phyloP scores from a whole-genome alignment of 1,140 invertebrate genomes.

The Proctacanthus coquilletti region DNA sequence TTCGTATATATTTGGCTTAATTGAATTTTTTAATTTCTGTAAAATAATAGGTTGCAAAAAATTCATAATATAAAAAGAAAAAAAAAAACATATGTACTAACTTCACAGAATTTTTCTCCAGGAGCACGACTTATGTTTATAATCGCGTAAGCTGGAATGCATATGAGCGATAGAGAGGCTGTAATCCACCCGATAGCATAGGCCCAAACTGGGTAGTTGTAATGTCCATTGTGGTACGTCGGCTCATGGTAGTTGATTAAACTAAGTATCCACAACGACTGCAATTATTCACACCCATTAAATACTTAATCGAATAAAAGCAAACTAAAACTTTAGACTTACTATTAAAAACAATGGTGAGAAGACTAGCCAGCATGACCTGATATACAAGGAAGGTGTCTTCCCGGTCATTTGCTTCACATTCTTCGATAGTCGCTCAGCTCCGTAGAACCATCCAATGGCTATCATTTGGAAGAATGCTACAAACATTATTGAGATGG shows the following conservation, averaged over 20 bases:
- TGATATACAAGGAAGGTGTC: constrained; percentile 61
- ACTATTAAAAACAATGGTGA: constrained; percentile 68
- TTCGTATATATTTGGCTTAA: constrained; percentile 39
- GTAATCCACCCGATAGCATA: constrained; percentile 76
- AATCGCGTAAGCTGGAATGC: constrained; percentile 68
- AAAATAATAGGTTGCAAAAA: constrained; percentile 3
- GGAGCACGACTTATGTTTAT: constrained; percentile 51
- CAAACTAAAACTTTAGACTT: constrained; percentile 18
- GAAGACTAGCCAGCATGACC: constrained; percentile 68
- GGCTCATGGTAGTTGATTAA: constrained; percentile 73
- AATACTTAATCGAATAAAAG: constrained; percentile 3
- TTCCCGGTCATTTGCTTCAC: constrained; percentile 76
- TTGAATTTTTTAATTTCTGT: constrained; percentile 38
- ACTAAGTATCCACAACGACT: constrained; percentile 74
- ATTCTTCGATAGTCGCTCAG: constrained; percentile 58
- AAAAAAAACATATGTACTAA: constrained; percentile 30
- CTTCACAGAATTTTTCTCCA: constrained; percentile 54
- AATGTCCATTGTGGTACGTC: constrained; percentile 58
- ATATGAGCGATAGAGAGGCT: constrained; percentile 63
- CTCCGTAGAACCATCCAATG: constrained; percentile 85
- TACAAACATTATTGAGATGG: constrained; percentile 78
- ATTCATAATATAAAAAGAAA: not conserved
- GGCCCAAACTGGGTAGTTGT: constrained; percentile 71
- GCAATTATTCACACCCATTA: constrained; percentile 12
- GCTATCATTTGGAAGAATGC: constrained; percentile 85